phyloP scores from a whole-genome alignment of 2,113 vertebrate genomes.

The human (Homo sapiens) region DNA sequence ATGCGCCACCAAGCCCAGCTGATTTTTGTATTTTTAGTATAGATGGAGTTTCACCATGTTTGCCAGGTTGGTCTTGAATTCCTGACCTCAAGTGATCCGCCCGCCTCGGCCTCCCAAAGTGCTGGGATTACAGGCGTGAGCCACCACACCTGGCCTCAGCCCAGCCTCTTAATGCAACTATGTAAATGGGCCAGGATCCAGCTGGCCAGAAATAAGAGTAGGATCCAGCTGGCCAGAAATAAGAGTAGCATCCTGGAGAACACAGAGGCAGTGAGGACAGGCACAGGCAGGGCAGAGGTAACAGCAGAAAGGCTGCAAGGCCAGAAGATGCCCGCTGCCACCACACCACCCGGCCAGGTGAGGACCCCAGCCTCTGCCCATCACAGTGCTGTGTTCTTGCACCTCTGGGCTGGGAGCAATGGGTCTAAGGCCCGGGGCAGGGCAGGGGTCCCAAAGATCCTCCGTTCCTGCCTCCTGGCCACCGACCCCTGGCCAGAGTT shows the following conservation, averaged over 20 bases:
- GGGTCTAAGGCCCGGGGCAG: no score
- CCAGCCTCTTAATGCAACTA: not conserved
- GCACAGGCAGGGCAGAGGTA: accelerated
- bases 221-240: not conserved
- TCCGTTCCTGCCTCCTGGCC: not conserved
- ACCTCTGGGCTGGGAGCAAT: not conserved
- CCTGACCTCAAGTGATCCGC: not conserved
- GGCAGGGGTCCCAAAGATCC: not conserved
- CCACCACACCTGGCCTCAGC: not conserved
- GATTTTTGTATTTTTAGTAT: not conserved
- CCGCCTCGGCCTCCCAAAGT: not conserved
- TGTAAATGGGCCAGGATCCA: not conserved
- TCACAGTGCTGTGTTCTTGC: accelerated
- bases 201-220: not conserved
- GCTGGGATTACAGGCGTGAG: not conserved
- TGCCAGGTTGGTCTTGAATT: not conserved
- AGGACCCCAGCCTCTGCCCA: not conserved
- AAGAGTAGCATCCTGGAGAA: not conserved
- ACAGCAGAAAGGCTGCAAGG: not conserved
- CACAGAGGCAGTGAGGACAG: no score
- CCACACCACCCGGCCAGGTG: not conserved
- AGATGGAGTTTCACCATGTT: not conserved
- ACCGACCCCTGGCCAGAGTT: not conserved
- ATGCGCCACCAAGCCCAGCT: not conserved
- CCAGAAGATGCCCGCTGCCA: not conserved